Evolutionary conservation across 2,888 invertebrate species (phyloP).

Genomic region (Drosophila limbata): DNA sequence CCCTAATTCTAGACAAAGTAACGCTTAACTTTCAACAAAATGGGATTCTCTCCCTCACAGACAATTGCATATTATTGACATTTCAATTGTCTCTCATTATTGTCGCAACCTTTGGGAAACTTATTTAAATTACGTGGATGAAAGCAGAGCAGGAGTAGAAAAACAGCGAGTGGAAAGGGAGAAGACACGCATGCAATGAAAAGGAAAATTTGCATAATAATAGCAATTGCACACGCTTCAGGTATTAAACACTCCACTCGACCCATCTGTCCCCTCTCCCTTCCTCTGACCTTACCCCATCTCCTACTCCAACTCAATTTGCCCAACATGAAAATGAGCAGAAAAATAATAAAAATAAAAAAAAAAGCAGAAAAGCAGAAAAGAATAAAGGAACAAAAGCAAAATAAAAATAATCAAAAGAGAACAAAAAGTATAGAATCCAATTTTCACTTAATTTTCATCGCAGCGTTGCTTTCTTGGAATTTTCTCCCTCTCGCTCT

Average conservation of each 20-base stretch:
- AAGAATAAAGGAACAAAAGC: slow-evolving; percentile 20
- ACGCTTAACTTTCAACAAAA: neutral
- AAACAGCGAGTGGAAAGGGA: slow-evolving; percentile 3
- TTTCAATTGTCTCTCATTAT: slow-evolving; percentile 77
- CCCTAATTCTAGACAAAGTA: slow-evolving; percentile 7
- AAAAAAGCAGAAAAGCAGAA: neutral
- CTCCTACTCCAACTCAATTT: slow-evolving; percentile 50
- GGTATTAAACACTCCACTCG: slow-evolving; percentile 71
- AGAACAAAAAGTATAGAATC: slow-evolving; percentile 68
- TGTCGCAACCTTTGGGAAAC: slow-evolving; percentile 36
- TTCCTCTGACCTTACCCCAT: neutral
- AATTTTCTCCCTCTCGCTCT: slow-evolving; percentile 30
- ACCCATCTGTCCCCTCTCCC: slow-evolving; percentile 35
- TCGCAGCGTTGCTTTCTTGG: slow-evolving; percentile 54
- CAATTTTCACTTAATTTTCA: slow-evolving; percentile 78
- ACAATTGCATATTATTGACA: slow-evolving; percentile 78
- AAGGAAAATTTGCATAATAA: slow-evolving; percentile 79
- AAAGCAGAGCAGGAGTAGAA: slow-evolving; percentile 1
- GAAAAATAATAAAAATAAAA: slow-evolving; percentile 28
- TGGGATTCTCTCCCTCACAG: slow-evolving; percentile 25
- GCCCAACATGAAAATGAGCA: slow-evolving; percentile 51
- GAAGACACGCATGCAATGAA: slow-evolving; percentile 74
- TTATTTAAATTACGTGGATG: slow-evolving; percentile 44
- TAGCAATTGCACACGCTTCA: slow-evolving; percentile 81
- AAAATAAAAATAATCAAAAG: slow-evolving; percentile 20